Conservation (phyloP, 2,113 vertebrate genomes). For the Neotoma lepida region DNA sequence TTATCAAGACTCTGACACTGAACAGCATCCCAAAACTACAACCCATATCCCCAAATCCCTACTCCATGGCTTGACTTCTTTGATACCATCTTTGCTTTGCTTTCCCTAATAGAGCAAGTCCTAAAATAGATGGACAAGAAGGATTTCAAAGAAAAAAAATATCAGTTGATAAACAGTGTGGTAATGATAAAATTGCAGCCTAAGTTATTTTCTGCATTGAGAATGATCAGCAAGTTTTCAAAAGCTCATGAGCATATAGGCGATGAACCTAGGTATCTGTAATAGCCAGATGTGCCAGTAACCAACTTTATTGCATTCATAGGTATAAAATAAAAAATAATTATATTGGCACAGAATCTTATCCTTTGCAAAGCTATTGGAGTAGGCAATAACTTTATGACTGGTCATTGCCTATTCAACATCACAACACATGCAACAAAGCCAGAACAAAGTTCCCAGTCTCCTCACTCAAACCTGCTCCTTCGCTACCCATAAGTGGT, state of each 20-base stretch:
- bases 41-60: not conserved
- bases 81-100: not conserved
- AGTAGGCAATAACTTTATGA: not conserved
- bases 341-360: not conserved
- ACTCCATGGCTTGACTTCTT: not conserved
- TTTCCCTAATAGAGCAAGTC: not conserved
- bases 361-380: not conserved
- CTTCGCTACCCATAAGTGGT: too few species aligned
- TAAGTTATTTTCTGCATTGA: not conserved
- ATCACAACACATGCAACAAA: not conserved
- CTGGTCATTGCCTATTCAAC: too few species aligned
- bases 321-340: not conserved
- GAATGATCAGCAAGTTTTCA: not conserved
- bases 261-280: not conserved
- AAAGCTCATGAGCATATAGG: not conserved
- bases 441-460: not conserved
- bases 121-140: not conserved
- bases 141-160: not conserved
- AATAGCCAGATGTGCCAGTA: not conserved
- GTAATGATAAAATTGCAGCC: not conserved
- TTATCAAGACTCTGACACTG: not conserved
- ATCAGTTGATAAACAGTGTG: not conserved
- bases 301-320: not conserved
- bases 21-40: not conserved
- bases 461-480: not conserved